Evolutionary conservation across 2,888 invertebrate genomes (phyloP).

Genomic region (Anthrax anthrax): DNA sequence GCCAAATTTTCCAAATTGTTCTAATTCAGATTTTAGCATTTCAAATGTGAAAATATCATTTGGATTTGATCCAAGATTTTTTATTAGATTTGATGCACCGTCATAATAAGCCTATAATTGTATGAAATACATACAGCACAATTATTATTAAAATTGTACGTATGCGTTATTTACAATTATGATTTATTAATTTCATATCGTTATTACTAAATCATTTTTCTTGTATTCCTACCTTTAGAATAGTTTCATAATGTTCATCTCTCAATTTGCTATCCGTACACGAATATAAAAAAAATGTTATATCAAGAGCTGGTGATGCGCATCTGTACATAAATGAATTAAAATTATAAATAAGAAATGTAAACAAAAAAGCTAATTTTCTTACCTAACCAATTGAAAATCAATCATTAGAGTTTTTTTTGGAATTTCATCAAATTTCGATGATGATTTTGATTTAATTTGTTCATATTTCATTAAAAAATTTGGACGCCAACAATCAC

Average conservation of each 20-base stretch:
- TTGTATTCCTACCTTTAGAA: conserved; percentile 19
- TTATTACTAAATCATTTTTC: no score
- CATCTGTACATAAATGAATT: not conserved
- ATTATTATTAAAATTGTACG: no score
- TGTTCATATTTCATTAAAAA: conserved; percentile 41
- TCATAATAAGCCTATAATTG: conserved; percentile 43
- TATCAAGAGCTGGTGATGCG: conserved; percentile 39
- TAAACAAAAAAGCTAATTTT: not conserved
- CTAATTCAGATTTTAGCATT: conserved; percentile 31
- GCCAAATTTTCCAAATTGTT: conserved; percentile 37
- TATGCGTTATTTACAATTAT: no score
- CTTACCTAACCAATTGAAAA: conserved; percentile 45
- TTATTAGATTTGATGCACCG: conserved; percentile 39
- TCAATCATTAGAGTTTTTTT: conserved; percentile 47
- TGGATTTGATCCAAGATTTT: conserved; percentile 45
- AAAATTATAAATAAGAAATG: not conserved
- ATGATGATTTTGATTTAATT: not conserved
- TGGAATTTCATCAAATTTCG: conserved; percentile 21
- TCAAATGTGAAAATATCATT: conserved; percentile 35
- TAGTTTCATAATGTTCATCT: conserved; percentile 40
- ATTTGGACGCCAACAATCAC: conserved; percentile 65
- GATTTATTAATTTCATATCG: no score
- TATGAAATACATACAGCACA: not conserved
- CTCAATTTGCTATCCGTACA: conserved; percentile 47
- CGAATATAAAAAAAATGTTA: conserved; percentile 45